Conservation (phyloP, 2,113 vertebrate species). For the Microcebus tavaratra region DNA sequence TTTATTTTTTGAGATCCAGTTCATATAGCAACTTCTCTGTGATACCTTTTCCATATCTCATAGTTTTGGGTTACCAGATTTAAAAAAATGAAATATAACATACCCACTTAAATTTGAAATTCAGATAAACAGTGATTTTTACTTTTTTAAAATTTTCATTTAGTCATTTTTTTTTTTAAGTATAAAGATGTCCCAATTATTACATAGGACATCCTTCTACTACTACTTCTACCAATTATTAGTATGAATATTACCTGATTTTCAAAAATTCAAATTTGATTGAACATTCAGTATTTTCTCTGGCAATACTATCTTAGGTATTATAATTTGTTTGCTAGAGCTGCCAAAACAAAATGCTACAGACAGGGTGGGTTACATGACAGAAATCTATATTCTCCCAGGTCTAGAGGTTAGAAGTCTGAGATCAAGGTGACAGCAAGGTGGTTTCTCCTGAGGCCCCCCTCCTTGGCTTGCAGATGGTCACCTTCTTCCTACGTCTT, state of each 20-base stretch:
- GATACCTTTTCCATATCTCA: background rate
- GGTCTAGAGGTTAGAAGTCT: background rate
- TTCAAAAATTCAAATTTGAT: background rate
- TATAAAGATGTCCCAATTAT: background rate
- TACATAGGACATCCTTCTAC: accelerated
- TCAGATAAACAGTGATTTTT: background rate
- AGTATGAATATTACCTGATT: background rate
- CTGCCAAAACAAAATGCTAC: background rate
- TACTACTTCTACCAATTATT: too few species aligned
- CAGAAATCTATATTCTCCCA: background rate
- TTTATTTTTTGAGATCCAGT: background rate
- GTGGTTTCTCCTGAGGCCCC: background rate
- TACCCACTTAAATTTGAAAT: background rate
- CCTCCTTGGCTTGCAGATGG: background rate
- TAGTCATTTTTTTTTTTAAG: background rate
- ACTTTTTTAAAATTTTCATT: background rate
- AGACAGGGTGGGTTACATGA: background rate
- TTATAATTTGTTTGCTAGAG: background rate
- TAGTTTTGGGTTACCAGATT: background rate
- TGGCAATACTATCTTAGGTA: background rate
- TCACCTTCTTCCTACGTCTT: background rate
- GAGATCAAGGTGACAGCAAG: background rate
- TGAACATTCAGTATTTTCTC: background rate
- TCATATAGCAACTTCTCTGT: background rate
- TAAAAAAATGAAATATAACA: background rate